These are phyloP conservation scores for Hipposideros larvatus DNA, from an alignment of 2,797 vertebrate species.

Conservation along the genomic window DNA sequence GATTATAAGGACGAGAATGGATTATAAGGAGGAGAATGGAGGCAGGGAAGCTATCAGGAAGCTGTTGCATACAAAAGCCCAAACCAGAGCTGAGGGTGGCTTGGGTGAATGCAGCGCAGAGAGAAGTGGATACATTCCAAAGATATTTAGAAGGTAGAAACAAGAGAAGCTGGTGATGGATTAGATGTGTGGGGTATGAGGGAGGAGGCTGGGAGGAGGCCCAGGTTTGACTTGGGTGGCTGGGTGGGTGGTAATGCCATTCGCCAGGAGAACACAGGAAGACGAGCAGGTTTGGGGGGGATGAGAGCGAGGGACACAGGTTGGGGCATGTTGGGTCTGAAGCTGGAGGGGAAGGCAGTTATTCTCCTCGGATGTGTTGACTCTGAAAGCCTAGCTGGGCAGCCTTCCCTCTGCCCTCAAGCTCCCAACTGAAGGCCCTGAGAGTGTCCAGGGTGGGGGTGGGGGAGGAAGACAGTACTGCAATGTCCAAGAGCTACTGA, in stretches of 20 bases:
- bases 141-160: conserved; percentile 63
- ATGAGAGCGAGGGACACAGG: background rate
- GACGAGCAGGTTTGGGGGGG: background rate
- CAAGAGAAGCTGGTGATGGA: conserved; percentile 48
- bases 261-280: background rate
- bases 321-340: background rate
- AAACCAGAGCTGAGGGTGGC: background rate
- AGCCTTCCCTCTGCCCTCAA: background rate
- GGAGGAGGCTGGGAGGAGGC: conserved; percentile 54
- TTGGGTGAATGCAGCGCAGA: background rate
- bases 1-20: background rate
- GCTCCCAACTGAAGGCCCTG: background rate
- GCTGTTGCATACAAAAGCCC: background rate
- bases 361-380: background rate
- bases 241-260: conserved; percentile 63
- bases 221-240: conserved; percentile 63
- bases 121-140: conserved; percentile 55
- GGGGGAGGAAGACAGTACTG: background rate
- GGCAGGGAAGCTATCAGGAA: conserved; percentile 31
- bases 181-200: background rate
- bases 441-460: background rate
- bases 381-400: background rate
- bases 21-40: background rate
- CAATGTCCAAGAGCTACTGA: background rate
- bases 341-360: background rate